Base-by-base conservation (phyloP, 2,888 invertebrate genomes). In the Melipona beecheii region DNA sequence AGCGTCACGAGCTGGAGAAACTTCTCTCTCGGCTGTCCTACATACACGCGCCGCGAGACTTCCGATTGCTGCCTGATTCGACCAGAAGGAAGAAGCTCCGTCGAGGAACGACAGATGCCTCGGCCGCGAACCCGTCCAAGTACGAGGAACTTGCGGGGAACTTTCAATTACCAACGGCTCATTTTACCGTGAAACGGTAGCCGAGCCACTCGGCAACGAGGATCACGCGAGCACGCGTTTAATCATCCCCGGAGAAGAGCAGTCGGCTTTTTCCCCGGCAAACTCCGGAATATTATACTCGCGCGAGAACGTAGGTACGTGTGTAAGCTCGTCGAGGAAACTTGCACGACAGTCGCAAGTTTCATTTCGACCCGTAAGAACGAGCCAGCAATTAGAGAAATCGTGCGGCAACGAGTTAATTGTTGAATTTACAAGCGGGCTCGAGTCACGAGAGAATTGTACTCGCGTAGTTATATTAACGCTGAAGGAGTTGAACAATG, bases 11-110 rank as follows among this genome's bases (percentile, higher is more conserved):
- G 83, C 78, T 74, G 60, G n/a, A 72, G 43, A 9, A 78, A 85
- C 77, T 88, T 88, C 82, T 85, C 85, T 88, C 82, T 85, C 85
- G 81, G 79, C 78, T 78, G 87, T 83, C 87, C 87, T 87, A 88
- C 78, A 88, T 88, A 86, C 83, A 82, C 76, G 65, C 74, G 68
- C 56, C 71, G 74, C 69, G 54, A 54, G 75, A 71, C 66, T 9
- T 79, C 72, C 74, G 75, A 79, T 86, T 81, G 75, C 78, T 81
- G 77, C 78, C 76, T 70, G 49, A 69, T 74, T 70, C 74, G 36
- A 50, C 72, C 58, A 52, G 36, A 65, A 54, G 66, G 82, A 80
- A 74, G 75, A 68, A 77, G 75, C 76, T 62, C 9, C 72, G 81
- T 65, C 62, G 80, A 65, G 80, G 75, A 76, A 81, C 83, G 89